These are phyloP conservation scores for Neodiprion fabricii DNA, from an alignment of 1,140 invertebrate species.

Conservation along the genomic window DNA sequence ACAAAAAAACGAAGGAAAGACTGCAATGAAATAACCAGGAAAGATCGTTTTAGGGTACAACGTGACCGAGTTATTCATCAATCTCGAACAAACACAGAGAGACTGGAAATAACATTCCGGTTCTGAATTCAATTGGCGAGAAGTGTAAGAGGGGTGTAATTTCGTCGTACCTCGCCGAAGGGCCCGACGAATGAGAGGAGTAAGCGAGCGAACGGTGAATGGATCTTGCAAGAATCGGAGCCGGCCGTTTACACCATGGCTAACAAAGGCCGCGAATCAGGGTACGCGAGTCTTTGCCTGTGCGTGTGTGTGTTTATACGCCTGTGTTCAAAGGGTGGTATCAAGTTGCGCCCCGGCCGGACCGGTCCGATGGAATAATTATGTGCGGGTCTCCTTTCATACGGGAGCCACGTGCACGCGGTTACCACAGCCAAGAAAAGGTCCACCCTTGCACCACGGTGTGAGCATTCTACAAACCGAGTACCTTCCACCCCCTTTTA, in stretches of 20 bases:
- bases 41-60: no score
- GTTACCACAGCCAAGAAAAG: slow-evolving; percentile 2
- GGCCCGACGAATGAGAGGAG: background rate
- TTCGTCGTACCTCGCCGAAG: background rate
- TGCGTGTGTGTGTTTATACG: no score
- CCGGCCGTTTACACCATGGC: background rate
- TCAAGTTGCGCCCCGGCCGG: background rate
- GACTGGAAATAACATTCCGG: no score
- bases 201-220: background rate
- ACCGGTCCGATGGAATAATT: background rate
- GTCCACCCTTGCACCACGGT: background rate
- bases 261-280: background rate
- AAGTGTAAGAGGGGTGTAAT: slow-evolving; percentile 1
- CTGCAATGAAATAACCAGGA: no score
- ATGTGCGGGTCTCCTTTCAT: background rate
- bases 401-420: background rate
- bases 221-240: background rate
- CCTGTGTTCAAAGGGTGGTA: background rate
- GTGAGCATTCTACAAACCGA: background rate
- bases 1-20: no score
- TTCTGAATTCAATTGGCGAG: background rate
- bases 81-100: no score
- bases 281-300: background rate
- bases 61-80: no score
- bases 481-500: background rate